These are phyloP conservation scores for Drosophila neonasuta DNA, from an alignment of 2,888 invertebrate species.

Conservation along the genomic window DNA sequence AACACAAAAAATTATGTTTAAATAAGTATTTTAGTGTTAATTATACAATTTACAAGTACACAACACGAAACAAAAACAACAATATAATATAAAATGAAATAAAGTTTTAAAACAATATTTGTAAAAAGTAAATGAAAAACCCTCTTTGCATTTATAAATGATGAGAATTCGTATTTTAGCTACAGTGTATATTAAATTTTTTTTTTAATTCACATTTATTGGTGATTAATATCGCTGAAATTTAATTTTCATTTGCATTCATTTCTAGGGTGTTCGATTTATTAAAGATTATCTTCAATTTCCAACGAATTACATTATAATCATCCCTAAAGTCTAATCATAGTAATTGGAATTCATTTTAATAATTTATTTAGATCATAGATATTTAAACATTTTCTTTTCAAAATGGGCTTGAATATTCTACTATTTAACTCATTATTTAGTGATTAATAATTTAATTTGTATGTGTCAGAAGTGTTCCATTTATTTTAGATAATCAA, in stretches of 20 bases:
- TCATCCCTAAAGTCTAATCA: not conserved
- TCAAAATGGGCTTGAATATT: no score
- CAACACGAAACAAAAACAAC: conserved; percentile 61
- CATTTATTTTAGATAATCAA: no score
- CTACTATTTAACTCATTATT: no score
- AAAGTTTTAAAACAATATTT: conserved; percentile 82
- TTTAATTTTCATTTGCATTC: not conserved
- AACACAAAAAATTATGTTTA: conserved; percentile 72
- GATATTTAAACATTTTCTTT: not conserved
- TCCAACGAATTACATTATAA: not conserved
- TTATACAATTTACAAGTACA: conserved; percentile 81
- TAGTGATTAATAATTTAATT: no score
- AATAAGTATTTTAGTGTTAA: conserved; percentile 82
- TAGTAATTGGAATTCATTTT: not conserved
- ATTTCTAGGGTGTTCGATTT: not conserved
- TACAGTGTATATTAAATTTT: no score
- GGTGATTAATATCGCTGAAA: not conserved
- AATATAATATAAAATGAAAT: conserved; percentile 80
- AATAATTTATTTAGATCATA: not conserved
- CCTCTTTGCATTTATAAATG: not conserved
- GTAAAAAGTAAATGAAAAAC: conserved; percentile 77
- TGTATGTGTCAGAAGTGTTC: no score
- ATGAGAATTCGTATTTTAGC: not conserved
- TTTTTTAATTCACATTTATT: not conserved
- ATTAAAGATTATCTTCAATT: not conserved